Conservation (phyloP, 2,888 invertebrate species). For the Pristionchus entomophagus region DNA sequence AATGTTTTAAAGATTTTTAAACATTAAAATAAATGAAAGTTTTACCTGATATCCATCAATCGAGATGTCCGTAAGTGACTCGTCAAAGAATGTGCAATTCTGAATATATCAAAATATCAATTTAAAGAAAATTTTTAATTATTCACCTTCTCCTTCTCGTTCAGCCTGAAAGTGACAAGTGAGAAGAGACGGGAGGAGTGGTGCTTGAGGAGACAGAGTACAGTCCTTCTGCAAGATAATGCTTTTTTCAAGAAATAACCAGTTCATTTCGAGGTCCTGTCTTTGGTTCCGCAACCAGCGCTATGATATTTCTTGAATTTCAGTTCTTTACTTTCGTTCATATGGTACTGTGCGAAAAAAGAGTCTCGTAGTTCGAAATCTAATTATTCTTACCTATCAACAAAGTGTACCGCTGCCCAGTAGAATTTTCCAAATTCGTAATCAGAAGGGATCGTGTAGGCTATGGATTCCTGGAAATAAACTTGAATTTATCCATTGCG, state of each 20-base stretch:
- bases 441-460: background rate
- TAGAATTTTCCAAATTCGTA: conserved; percentile 40
- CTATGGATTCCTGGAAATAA: background rate
- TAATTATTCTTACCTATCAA: conserved; percentile 2
- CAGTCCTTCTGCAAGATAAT: background rate
- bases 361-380: background rate
- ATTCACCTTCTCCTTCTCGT: conserved; percentile 19
- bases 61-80: conserved; percentile 43
- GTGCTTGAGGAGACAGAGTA: conserved; percentile 48
- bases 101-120: background rate
- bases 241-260: too few species aligned
- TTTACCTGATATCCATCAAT: conserved; percentile 49
- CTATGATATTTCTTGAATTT: too few species aligned
- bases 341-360: background rate
- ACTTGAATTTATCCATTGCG: too few species aligned
- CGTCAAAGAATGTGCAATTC: conserved; percentile 13
- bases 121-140: too few species aligned
- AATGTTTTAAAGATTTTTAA: too few species aligned
- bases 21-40: too few species aligned
- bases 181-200: conserved; percentile 40
- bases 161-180: conserved; percentile 28
- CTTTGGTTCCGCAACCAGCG: too few species aligned
- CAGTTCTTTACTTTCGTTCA: background rate
- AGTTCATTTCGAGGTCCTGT: too few species aligned
- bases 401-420: conserved; percentile 46